Percentiles rank a stretch among this genome's conserved stretches.
Evolutionary conservation across 2,113 vertebrate genomes (phyloP).

Genomic region (Thermophis baileyi): DNA sequence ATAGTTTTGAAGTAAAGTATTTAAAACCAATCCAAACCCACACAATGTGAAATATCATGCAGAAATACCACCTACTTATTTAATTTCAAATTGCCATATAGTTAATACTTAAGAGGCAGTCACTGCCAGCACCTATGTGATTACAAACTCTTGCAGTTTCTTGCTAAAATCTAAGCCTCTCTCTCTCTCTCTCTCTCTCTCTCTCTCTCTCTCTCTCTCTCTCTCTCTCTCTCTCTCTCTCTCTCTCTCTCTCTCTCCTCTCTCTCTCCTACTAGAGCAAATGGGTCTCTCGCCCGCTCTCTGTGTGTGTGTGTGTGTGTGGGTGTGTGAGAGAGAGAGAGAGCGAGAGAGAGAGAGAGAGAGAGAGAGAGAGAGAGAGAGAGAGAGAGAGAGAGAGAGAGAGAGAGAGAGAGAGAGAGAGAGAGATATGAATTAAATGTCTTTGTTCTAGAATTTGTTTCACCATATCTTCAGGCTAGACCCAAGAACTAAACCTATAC

Average conservation of each 20-base stretch:
- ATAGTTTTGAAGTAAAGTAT: background rate
- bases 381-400: background rate
- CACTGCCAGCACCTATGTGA: background rate
- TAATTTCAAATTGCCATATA: background rate
- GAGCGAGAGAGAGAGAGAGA: too few relatives aligned
- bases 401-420: too few relatives aligned
- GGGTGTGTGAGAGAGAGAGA: too few relatives aligned
- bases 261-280: too few relatives aligned
- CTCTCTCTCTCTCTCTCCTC: too few relatives aligned
- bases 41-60: background rate
- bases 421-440: background rate
- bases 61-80: background rate
- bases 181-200: too few relatives aligned
- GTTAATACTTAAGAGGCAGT: background rate
- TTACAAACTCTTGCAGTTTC: background rate
- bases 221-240: too few relatives aligned
- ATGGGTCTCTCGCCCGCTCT: too few relatives aligned
- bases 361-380: background rate
- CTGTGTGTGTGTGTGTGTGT: too few relatives aligned
- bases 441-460: background rate
- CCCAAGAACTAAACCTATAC: background rate
- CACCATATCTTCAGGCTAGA: background rate
- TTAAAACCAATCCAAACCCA: background rate
- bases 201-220: too few relatives aligned
- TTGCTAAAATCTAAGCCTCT: background rate